These are phyloP conservation scores for Harpagifer antarcticus DNA, from an alignment of 2,797 vertebrate species.

Conservation along the genomic window DNA sequence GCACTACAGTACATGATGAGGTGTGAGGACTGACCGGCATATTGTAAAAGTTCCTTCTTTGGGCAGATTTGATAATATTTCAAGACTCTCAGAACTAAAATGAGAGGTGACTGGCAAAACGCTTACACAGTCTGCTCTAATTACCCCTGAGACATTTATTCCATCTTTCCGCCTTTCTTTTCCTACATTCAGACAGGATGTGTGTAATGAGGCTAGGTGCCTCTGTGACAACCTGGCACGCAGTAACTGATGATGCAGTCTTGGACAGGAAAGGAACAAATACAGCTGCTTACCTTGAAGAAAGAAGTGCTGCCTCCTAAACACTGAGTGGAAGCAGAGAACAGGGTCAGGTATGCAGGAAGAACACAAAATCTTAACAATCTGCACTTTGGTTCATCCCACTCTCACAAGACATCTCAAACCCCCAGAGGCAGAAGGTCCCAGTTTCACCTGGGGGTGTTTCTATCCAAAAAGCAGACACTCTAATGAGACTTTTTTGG, in stretches of 20 bases:
- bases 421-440: conserved; percentile 46
- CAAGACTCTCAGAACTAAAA: conserved; percentile 46
- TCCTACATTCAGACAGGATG: conserved; percentile 52
- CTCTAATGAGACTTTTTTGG: conserved; percentile 48
- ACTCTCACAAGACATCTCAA: conserved; percentile 62
- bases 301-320: conserved; percentile 63
- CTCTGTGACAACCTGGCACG: conserved; percentile 69
- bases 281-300: conserved; percentile 73
- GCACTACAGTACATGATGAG: conserved; percentile 65
- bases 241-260: conserved; percentile 55
- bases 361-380: conserved; percentile 56
- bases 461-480: conserved; percentile 42
- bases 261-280: conserved; percentile 16
- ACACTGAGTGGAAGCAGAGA: conserved; percentile 50
- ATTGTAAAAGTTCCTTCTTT: conserved; percentile 74
- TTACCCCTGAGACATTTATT: conserved; percentile 68
- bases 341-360: conserved; percentile 34
- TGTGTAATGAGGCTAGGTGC: conserved; percentile 74
- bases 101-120: conserved; percentile 38
- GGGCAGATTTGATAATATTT: conserved; percentile 45
- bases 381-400: conserved; percentile 72
- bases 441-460: conserved; percentile 49
- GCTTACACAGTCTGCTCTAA: conserved; percentile 69
- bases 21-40: conserved; percentile 54
- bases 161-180: conserved; percentile 50